Base-by-base conservation (phyloP, 2,797 vertebrate genomes). In the Protonibea diacanthus region DNA sequence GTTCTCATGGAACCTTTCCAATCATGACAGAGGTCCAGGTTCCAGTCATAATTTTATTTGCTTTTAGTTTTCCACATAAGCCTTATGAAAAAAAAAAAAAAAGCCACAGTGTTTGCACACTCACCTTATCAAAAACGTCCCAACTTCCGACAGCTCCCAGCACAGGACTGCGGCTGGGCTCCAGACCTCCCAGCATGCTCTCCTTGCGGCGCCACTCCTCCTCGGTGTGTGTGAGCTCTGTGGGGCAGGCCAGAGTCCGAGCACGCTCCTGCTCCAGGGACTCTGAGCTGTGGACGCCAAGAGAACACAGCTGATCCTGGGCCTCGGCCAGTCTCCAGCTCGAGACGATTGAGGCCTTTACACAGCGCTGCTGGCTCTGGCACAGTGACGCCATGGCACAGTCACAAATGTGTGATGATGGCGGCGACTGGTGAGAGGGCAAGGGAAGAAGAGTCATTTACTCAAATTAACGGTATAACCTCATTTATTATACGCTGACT, bases 151-250 rank as follows among this genome's bases (percentile, higher is more conserved):
- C 93, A 59, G 96, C 94, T 68, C 93, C 78, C 2, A 96, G 95
- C 87, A 95, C 95, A 7, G 96, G 89, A 88, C 96, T 97, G 88
- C 94, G 95, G 77, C 91, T 95, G 38, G 89, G 86, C 74, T 96
- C 97, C 72, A 86, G 92, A 81, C 95, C 93, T 63, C 95, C 95
- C 86, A 99, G 93, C 78, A 97, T 95, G 83, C 92, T 97, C 92
- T 99, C 98, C 93, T 99, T 99, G 85, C 94, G 96, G 20, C 97
- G 95, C 98, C 98, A 99, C 80, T 99, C 97, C 86, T 97, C 95
- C 82, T 98, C 98, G 0, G 94, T 96, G 87, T 96, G 92, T 2
- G 94, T 95, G 75, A 99, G 94, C 56, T 99, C 97, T 0, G 95
- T 89, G 47, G 95, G 93, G 78, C 97, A 96, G 47, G 93, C 92